These are phyloP conservation scores for Epinephelus coioides DNA, from an alignment of 2,797 vertebrate genomes.

Conservation along the genomic window DNA sequence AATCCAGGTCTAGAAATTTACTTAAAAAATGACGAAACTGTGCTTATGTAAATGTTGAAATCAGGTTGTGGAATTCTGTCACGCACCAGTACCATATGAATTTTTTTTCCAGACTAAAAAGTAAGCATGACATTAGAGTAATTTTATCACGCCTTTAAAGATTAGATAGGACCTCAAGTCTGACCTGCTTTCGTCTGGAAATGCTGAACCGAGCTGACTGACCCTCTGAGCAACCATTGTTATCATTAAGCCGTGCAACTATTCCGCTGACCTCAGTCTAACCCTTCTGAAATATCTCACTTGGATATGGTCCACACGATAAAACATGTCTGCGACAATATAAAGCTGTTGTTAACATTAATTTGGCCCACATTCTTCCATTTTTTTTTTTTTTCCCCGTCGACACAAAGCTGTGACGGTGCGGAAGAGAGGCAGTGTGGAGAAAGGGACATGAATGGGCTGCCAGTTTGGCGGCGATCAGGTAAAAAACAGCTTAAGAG, in stretches of 20 bases:
- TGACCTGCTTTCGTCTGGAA: conserved; percentile 52
- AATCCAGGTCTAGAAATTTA: conserved; percentile 9
- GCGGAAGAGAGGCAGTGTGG: conserved; percentile 56
- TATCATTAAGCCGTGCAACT: conserved; percentile 72
- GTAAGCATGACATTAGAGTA: conserved; percentile 33
- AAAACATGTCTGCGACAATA: conserved; percentile 38
- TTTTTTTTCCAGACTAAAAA: conserved; percentile 1
- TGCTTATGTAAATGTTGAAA: conserved; percentile 45
- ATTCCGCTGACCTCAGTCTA: conserved; percentile 77
- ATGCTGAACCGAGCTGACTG: conserved; percentile 42
- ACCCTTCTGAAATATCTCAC: conserved; percentile 72
- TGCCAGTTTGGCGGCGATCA: conserved; percentile 54
- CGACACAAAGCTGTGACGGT: conserved; percentile 52
- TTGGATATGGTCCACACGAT: conserved; percentile 39
- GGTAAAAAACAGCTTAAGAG: conserved; percentile 62
- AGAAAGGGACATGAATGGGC: conserved; percentile 61
- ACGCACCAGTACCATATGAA: conserved; percentile 3
- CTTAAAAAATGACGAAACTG: not conserved
- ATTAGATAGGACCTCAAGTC: conserved; percentile 63
- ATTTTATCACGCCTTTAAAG: conserved; percentile 60
- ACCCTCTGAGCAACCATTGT: conserved; percentile 63
- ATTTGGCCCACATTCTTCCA: conserved; percentile 53
- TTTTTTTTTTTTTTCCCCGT: conserved; percentile 47
- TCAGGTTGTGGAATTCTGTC: conserved; percentile 29
- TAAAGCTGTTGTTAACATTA: conserved; percentile 40